phyloP scores from a whole-genome alignment of 2,797 vertebrate species.

The Nyctibius grandis region DNA sequence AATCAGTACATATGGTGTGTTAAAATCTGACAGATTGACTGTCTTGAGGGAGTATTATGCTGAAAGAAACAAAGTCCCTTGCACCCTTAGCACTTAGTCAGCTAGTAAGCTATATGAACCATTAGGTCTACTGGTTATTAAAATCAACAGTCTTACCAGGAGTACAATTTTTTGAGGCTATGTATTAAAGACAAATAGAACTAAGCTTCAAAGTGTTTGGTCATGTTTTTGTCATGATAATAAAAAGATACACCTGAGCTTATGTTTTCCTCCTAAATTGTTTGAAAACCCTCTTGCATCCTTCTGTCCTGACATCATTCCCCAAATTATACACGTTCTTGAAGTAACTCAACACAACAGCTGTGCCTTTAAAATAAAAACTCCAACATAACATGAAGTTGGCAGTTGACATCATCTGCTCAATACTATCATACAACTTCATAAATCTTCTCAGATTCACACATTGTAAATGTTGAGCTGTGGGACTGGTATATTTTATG shows the following conservation, averaged over 20 bases:
- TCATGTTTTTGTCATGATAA: background rate
- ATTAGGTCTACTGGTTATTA: background rate
- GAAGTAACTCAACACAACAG: background rate
- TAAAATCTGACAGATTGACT: background rate
- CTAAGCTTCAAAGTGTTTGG: background rate
- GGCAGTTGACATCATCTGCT: background rate
- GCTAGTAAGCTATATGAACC: background rate
- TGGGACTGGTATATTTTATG: constrained; percentile 24
- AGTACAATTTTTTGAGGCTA: background rate
- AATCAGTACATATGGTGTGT: background rate
- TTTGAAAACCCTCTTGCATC: background rate
- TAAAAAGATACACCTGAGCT: background rate
- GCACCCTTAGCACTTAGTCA: background rate
- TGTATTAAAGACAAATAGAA: background rate
- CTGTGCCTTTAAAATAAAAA: background rate
- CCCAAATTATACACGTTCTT: background rate
- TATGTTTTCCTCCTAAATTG: background rate
- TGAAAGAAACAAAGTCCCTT: background rate
- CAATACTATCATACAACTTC: background rate
- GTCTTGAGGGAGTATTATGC: background rate
- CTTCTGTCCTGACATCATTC: background rate
- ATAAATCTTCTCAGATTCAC: background rate
- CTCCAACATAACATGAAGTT: background rate
- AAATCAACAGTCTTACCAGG: background rate
- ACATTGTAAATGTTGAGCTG: background rate